A percentile compares a stretch with the other conserved stretches of the same genome.
phyloP scores from a whole-genome alignment of 64 coral and sea anemone species.

The Actinia equina region DNA sequence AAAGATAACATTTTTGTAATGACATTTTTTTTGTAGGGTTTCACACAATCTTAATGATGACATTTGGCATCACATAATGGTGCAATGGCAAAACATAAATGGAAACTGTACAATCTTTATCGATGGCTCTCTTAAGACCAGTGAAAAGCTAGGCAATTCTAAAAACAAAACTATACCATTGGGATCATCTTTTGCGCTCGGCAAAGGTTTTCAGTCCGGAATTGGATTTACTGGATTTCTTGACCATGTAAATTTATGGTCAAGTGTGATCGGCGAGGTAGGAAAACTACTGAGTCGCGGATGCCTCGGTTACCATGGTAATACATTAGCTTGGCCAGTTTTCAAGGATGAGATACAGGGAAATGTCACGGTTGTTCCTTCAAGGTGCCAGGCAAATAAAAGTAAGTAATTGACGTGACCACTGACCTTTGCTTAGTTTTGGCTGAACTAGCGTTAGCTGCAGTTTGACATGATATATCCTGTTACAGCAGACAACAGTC shows the following conservation, averaged over 20 bases:
- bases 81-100: not conserved
- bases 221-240: not conserved
- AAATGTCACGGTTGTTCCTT: not conserved
- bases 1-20: too few species aligned
- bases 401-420: not conserved
- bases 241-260: not conserved
- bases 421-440: too few species aligned
- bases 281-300: not conserved
- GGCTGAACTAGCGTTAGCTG: too few species aligned
- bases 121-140: not conserved
- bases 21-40: not conserved
- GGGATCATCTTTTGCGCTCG: not conserved
- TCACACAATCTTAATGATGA: not conserved
- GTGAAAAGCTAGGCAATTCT: not conserved
- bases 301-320: slow-evolving; percentile 4
- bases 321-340: not conserved
- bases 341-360: not conserved
- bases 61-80: slow-evolving; percentile 16
- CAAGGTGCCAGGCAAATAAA: not conserved
- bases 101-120: not conserved
- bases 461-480: too few species aligned
- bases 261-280: not conserved
- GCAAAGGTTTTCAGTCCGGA: not conserved
- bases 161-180: not conserved
- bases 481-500: too few species aligned